Evolutionary conservation across 2,113 vertebrate genomes (phyloP).

Genomic region (Herpetotheres cachinnans): DNA sequence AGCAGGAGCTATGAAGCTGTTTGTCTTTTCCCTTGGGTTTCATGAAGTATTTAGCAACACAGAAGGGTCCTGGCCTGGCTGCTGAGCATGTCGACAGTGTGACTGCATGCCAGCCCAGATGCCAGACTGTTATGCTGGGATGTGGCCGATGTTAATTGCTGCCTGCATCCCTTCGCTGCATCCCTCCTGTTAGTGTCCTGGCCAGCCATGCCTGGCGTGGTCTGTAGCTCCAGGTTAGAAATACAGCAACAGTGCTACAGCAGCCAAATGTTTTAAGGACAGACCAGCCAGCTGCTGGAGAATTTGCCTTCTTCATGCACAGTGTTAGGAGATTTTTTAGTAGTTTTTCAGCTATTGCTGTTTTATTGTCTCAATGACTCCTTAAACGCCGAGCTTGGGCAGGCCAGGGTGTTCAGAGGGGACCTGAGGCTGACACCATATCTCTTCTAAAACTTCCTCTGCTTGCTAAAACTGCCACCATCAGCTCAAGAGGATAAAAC

Average conservation of each 20-base stretch:
- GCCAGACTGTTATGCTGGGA: neutral
- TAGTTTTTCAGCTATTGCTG: neutral
- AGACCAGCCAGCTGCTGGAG: neutral
- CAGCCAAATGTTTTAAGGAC: neutral
- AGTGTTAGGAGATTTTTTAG: neutral
- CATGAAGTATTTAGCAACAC: neutral
- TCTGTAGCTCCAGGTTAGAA: neutral
- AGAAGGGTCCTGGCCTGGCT: neutral
- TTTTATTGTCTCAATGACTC: neutral
- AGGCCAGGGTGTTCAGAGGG: neutral
- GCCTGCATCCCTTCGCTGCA: neutral
- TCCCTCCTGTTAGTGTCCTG: neutral
- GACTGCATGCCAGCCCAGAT: neutral
- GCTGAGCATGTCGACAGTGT: neutral
- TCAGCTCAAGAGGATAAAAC: neutral
- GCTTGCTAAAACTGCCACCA: neutral
- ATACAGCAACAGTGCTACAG: neutral
- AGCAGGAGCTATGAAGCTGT: neutral
- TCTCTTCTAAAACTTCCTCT: neutral
- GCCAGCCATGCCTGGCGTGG: neutral
- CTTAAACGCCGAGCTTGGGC: neutral
- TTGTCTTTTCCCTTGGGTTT: neutral
- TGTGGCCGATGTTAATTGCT: accelerated
- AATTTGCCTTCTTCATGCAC: neutral
- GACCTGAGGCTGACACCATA: neutral